These are phyloP conservation scores for Calonectris borealis DNA, from an alignment of 2,113 vertebrate species.

Conservation along the genomic window DNA sequence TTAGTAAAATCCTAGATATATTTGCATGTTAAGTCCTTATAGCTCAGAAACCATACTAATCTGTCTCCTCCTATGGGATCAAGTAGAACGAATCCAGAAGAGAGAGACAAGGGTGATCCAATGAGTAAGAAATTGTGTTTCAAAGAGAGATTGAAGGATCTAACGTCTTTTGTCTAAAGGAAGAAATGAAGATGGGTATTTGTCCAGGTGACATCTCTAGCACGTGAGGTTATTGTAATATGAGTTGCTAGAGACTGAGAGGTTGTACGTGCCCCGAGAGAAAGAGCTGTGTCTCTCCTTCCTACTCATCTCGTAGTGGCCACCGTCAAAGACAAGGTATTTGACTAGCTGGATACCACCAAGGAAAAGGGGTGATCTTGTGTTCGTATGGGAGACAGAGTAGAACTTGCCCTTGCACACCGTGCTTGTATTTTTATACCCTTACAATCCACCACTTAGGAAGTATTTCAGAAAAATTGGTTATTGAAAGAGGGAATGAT, in stretches of 20 bases:
- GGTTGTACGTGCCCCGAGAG: background rate
- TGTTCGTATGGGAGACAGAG: background rate
- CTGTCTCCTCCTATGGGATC: background rate
- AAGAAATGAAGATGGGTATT: background rate
- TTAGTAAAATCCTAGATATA: background rate
- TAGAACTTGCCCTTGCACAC: background rate
- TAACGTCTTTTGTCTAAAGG: accelerated
- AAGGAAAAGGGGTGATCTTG: background rate
- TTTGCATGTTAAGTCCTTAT: background rate
- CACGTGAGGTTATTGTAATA: background rate
- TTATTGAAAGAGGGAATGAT: background rate
- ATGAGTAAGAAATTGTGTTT: background rate
- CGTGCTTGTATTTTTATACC: background rate
- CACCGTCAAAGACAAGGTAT: background rate
- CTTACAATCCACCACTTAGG: background rate
- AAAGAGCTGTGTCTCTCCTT: background rate
- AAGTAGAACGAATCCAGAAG: background rate
- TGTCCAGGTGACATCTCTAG: background rate
- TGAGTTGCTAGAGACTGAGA: background rate
- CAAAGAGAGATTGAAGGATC: background rate
- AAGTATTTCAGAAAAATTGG: background rate
- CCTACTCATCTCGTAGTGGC: background rate
- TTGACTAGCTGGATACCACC: background rate
- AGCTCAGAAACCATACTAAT: background rate
- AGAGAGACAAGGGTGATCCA: background rate